Conservation (phyloP, 2,888 invertebrate species). For the Pristionchus arcanus region DNA sequence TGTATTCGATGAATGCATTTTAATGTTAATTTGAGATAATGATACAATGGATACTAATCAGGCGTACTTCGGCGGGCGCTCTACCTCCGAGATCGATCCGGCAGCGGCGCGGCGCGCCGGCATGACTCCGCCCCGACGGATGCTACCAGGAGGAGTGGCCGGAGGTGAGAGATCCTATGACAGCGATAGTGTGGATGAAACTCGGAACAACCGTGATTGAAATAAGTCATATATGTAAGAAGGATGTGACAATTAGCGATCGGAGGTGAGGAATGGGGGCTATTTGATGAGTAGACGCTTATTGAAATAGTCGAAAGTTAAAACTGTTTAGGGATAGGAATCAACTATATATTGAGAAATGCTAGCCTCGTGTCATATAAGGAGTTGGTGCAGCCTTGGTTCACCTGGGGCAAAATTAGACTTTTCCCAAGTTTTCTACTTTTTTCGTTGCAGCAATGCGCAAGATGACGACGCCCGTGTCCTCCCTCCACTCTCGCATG, state of each 20-base stretch:
- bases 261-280: not conserved
- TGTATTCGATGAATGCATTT: too few relatives aligned
- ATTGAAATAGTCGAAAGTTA: too few relatives aligned
- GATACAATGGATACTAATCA: too few relatives aligned
- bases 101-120: conserved; percentile 90
- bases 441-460: conserved; percentile 5
- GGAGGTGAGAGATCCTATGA: not conserved
- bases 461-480: conserved; percentile 23
- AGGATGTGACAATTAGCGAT: too few relatives aligned
- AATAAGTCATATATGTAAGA: too few relatives aligned
- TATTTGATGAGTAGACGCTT: too few relatives aligned
- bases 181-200: not conserved
- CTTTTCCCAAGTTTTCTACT: too few relatives aligned
- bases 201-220: not conserved
- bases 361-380: not conserved
- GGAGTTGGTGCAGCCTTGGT: not conserved
- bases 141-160: not conserved
- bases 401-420: too few relatives aligned
- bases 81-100: conserved; percentile 94
- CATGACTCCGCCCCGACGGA: conserved; percentile 33
- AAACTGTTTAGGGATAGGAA: too few relatives aligned
- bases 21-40: too few relatives aligned
- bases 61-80: conserved; percentile 82
- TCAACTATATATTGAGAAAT: not conserved
- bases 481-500: not conserved